These are phyloP conservation scores for Aphelenchoides besseyi DNA, from an alignment of 1,140 invertebrate genomes.

Conservation along the genomic window DNA sequence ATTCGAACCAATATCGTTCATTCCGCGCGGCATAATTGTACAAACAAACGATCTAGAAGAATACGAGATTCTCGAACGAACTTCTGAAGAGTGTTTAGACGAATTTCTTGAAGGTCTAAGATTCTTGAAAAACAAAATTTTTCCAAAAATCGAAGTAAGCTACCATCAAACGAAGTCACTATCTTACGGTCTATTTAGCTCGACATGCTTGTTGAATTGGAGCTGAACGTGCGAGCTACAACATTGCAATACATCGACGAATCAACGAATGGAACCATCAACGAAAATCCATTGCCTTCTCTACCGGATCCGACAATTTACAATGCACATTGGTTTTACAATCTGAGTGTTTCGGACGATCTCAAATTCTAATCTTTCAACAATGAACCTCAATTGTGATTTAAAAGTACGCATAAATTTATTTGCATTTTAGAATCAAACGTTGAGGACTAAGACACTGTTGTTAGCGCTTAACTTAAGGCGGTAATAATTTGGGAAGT, in stretches of 20 bases:
- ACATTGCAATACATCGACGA: background rate
- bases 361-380: no score
- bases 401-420: no score
- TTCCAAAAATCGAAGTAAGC: background rate
- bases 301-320: no score
- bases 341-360: no score
- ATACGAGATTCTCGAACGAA: background rate
- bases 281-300: no score
- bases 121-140: constrained; percentile 7
- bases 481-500: no score
- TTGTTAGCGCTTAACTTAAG: no score
- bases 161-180: background rate
- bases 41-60: background rate
- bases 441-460: no score
- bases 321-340: no score
- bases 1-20: constrained; percentile 3
- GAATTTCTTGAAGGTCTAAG: background rate
- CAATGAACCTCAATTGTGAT: no score
- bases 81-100: background rate
- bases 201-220: background rate
- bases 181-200: background rate
- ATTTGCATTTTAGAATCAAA: no score
- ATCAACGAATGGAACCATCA: no score
- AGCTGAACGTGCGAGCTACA: background rate
- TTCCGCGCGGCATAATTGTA: constrained; percentile 6